phyloP scores from a whole-genome alignment of 2,113 vertebrate genomes.

The Alligator sinensis region DNA sequence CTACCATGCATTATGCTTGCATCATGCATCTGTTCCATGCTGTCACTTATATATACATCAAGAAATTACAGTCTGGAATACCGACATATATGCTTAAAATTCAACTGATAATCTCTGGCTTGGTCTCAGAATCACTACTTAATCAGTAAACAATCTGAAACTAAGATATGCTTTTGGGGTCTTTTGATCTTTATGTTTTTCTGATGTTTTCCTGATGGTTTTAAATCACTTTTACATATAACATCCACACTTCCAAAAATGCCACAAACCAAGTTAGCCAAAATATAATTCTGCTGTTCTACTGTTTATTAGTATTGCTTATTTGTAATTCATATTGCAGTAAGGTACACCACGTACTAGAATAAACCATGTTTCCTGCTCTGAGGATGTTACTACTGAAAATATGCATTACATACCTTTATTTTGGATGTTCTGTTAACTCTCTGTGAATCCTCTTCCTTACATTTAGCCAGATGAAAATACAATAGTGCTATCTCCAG shows the following conservation, averaged over 20 bases:
- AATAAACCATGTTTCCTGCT: not conserved
- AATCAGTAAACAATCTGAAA: not conserved
- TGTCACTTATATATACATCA: not conserved
- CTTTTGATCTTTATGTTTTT: not conserved
- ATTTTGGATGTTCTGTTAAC: constrained; percentile 42
- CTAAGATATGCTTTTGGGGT: not conserved
- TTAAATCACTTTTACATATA: not conserved
- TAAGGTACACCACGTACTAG: not conserved
- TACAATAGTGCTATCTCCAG: constrained; percentile 85
- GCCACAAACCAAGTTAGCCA: not conserved
- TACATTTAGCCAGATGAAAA: constrained; percentile 66
- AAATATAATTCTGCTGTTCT: not conserved
- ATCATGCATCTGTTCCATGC: not conserved
- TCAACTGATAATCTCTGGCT: not conserved
- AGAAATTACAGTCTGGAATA: not conserved
- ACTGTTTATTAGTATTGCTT: not conserved
- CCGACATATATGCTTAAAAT: not conserved
- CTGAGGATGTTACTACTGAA: not conserved
- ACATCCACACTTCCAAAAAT: not conserved
- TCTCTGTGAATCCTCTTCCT: constrained; percentile 11
- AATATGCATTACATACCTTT: constrained; percentile 30
- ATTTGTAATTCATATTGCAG: not conserved
- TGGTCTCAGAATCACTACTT: not conserved
- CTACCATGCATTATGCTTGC: not conserved
- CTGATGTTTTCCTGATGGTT: not conserved